Evolutionary conservation across 2,113 vertebrate genomes (phyloP), one percentile per base, ranked within the genome.

Genomic region (Vicugna pacos): DNA sequence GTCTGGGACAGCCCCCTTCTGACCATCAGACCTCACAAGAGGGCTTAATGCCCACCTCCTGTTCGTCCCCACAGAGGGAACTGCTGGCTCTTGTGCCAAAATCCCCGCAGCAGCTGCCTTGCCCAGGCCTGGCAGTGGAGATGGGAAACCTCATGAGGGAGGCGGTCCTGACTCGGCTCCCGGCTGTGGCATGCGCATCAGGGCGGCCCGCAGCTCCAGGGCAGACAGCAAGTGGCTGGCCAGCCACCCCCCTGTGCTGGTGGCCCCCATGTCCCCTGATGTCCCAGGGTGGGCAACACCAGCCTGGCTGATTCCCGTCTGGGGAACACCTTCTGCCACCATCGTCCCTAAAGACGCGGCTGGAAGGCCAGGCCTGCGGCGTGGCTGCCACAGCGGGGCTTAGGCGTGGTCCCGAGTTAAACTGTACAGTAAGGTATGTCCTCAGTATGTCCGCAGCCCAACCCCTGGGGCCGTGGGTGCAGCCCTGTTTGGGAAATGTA

Each of bases 301-400:
- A 6, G 38, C 30, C 7, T 48, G 16, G 92, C 32, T 13, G 7
- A 12, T 8, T 22, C 38, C 17, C 3, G 0, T 19, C 76, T 19
- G 28, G 1, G 1, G 87, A 62, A 8, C n/a, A 1, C 14, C 73
- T 30, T 19, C 67, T 73, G 24, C 64, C 24, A 6, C 52, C 65
- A 3, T n/a, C 5, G 42, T 91, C 11, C 28, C 35, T 0, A 4
- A 11, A 19, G 69, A 8, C 0, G 0, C 1, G 2, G 24, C 67
- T 28, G 22, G 3, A 50, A 38, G 16, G 24, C 17, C 26, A 0
- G 0, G 3, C 54, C 32, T 5, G 0, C 1, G 9, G 32, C 0
- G 32, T 7, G 17, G 56, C 32, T 4, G 0, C 32, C 80, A 19
- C n/a, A 0, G 46, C 46, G 8, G n/a, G 9, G 24, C 46, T 16